A percentile compares a stretch with the other conserved stretches of the same genome.
phyloP scores from a whole-genome alignment of 2,888 invertebrate genomes.

The Alsophila aescularia region DNA sequence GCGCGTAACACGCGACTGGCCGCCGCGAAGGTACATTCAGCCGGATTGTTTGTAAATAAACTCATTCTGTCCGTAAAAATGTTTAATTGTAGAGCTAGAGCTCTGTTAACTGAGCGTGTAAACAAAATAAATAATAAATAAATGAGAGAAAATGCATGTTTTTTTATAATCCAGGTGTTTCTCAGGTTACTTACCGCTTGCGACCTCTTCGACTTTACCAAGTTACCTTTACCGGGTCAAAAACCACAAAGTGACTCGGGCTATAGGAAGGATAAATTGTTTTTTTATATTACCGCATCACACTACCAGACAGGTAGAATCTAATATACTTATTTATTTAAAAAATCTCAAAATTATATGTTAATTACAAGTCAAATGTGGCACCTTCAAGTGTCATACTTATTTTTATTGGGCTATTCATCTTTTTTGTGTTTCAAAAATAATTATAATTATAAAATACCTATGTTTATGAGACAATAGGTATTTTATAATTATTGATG shows the following conservation, averaged over 20 bases:
- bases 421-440: too few species aligned
- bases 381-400: neutral
- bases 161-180: slow-evolving; percentile 7
- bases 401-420: neutral
- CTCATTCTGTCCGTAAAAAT: slow-evolving; percentile 2
- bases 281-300: slow-evolving; percentile 3
- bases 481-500: too few species aligned
- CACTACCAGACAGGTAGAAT: neutral
- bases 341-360: slow-evolving; percentile 12
- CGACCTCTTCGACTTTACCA: slow-evolving; percentile 13
- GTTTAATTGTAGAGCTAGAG: neutral
- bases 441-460: too few species aligned
- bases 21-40: slow-evolving; percentile 27
- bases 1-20: slow-evolving; percentile 58
- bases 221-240: neutral
- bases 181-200: slow-evolving; percentile 2
- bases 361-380: slow-evolving; percentile 38
- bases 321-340: neutral
- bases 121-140: slow-evolving; percentile 9
- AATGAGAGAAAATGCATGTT: slow-evolving; percentile 3
- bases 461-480: too few species aligned
- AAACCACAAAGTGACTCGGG: slow-evolving; percentile 2
- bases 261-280: slow-evolving; percentile 3
- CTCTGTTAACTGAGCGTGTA: neutral
- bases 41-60: slow-evolving; percentile 23